Evolutionary conservation across 1,140 invertebrate genomes (phyloP), one percentile per base, ranked within the genome.

Genomic region (Pseudomyrmex dendroicus): DNA sequence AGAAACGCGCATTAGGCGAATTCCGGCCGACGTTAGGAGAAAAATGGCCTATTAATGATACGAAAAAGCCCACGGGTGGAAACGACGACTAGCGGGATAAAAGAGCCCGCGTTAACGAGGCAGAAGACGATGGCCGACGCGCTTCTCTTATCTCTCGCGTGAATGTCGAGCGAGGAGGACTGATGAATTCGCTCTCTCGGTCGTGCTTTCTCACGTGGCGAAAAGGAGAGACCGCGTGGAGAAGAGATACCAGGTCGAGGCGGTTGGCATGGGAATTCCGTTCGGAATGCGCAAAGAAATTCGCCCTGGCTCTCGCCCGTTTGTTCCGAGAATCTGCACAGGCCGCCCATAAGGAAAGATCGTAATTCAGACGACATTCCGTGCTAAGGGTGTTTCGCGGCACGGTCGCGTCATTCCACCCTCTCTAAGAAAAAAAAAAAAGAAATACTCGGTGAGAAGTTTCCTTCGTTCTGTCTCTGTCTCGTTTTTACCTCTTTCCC

Each of bases 251-350:
- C 61, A 63, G 46, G 70, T 52, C 50, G 73, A 77, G 61, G 48
- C 84, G 70, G 72, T 88, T 88, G 70, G 86, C 76, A 64, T 62
- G 67, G 61, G 83, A 87, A 88, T 87, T 85, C 57, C 73, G 48
- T 70, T 56, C 8, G 83, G 83, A 88, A 88, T 88, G 84, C 67
- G 74, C 86, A 84, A 88, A 88, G 86, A 88, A 88, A 88, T 88
- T 88, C 83, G 77, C 77, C 73, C 67, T 64, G 46, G 77, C 50
- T 76, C 50, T 76, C 22, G 73, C 84, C 78, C 87, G 83, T 88
- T 88, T 85, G 78, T 88, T 73, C 44, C 54, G 44, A 85, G 73
- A 83, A 77, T 73, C 54, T 68, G 62, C 83, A 73, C 67, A 64
- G 73, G 57, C 73, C 13, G 67, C 52, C 67, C 86, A 77, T 88